Base-by-base conservation (phyloP, 2,113 vertebrate species). In the Phalacrocorax carbo region DNA sequence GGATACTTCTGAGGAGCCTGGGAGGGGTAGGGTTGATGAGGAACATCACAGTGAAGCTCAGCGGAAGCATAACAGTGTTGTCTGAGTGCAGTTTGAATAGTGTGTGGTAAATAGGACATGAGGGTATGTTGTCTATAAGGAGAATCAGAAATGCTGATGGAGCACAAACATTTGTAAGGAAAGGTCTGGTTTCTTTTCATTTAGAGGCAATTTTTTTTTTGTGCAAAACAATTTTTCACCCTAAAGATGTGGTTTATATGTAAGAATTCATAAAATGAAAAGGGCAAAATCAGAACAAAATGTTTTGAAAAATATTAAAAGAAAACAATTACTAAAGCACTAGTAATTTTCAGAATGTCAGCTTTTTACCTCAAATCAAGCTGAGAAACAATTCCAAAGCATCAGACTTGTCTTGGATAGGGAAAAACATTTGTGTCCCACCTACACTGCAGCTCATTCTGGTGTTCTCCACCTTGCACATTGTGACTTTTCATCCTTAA, bases 1-100 rank as follows among this genome's bases (percentile, higher is more conserved):
- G 26, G 26, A 49, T 38, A 18, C 5, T 88, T n/a, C 54, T 75
- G 22, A 9, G 20, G 6, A 86, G 17, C 2, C 48, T 86, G 22
- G 40, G 26, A 91, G 22, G 10, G 19, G 22, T 9, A 48, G 7
- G 2, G 9, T 60, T 61, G 18, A 36, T 36, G 25, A 86, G 29
- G 16, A 86, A 23, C 2, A 2, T n/a, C 19, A 14, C 0, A 0
- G 55, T 5, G 54, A 88, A 94, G 5, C 27, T 80, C 46, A 61
- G 2, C 0, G 0, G 23, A 8, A 65, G 15, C 58, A 13, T 44
- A 65, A 36, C 20, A 69, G 5, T 14, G 3, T 60, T 54, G 16
- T 77, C 25, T 84, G 57, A 78, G 18, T 55, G 32, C 1, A 8
- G 38, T 58, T 88, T 52, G 52, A 71, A 57, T 21, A 40, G 32